A percentile compares a stretch with the other conserved stretches of the same genome.
phyloP scores from a whole-genome alignment of 1,140 invertebrate species.

The Odontomachus brunneus region DNA sequence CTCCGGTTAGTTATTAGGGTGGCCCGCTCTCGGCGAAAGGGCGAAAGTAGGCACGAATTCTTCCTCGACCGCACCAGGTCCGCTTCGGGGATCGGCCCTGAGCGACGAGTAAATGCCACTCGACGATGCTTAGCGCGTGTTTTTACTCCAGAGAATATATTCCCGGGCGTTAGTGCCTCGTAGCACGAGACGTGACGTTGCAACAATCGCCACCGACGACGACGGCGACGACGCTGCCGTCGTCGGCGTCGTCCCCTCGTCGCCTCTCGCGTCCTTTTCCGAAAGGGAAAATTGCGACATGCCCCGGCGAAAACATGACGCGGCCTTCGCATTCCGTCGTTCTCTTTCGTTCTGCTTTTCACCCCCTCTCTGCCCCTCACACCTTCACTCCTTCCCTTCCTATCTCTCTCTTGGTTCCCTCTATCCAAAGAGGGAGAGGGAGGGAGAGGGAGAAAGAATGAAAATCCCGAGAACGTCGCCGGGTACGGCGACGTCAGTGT shows the following conservation, averaged over 20 bases:
- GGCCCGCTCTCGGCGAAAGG: neutral
- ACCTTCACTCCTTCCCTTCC: neutral
- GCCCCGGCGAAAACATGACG: slow-evolving; percentile 68
- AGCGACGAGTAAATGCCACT: slow-evolving; percentile 50
- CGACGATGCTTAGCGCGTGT: slow-evolving; percentile 52
- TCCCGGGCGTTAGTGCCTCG: slow-evolving; percentile 66
- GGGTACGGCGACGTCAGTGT: slow-evolving; percentile 43
- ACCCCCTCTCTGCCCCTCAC: too few relatives aligned
- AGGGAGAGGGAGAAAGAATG: slow-evolving; percentile 42
- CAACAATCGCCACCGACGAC: slow-evolving; percentile 65
- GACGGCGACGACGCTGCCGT: slow-evolving; percentile 12
- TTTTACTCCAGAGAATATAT: slow-evolving; percentile 52
- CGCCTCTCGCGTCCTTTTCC: slow-evolving; percentile 61
- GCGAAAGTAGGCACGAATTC: slow-evolving; percentile 49
- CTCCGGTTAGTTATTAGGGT: neutral
- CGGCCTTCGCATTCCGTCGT: slow-evolving; percentile 57
- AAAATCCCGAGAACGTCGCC: slow-evolving; percentile 59
- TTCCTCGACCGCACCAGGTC: too few relatives aligned
- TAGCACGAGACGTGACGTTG: slow-evolving; percentile 66
- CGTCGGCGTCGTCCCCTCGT: neutral
- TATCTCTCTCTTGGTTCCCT: slow-evolving; percentile 13
- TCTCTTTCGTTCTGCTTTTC: slow-evolving; percentile 25
- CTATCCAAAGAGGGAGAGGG: slow-evolving; percentile 10
- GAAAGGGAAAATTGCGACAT: slow-evolving; percentile 74
- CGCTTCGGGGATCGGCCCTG: slow-evolving; percentile 40